Conservation (phyloP, 2,113 vertebrate species). For the Gavia stellata region DNA sequence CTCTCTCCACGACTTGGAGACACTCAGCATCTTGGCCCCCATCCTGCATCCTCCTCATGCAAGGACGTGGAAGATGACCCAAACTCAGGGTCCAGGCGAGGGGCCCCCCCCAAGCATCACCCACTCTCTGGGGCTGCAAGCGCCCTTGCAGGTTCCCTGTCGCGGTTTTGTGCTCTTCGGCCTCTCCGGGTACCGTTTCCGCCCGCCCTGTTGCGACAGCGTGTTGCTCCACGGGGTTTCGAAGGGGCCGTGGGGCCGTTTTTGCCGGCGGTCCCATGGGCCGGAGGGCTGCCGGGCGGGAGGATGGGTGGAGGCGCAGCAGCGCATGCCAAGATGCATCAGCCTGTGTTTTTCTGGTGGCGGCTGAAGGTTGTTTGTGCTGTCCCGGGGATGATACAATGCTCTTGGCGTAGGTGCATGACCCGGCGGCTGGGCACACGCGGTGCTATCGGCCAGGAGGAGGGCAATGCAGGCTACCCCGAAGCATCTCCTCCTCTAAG, state of each 20-base stretch:
- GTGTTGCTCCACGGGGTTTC: rapidly evolving
- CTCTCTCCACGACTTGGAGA: not conserved
- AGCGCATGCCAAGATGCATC: conserved; percentile 26
- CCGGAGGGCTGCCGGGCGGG: not conserved
- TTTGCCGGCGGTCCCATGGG: not conserved
- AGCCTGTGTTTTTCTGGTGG: conserved; percentile 34
- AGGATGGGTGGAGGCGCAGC: conserved; percentile 12
- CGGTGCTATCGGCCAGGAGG: rapidly evolving
- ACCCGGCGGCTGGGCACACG: rapidly evolving
- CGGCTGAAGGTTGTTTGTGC: conserved; percentile 34
- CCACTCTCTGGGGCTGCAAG: rapidly evolving
- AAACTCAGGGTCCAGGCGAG: not conserved
- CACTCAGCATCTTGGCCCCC: not conserved
- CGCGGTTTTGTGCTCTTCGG: rapidly evolving
- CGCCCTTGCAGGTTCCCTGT: not conserved
- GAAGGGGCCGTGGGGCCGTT: not conserved
- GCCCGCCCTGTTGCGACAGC: rapidly evolving
- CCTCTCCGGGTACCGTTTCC: not conserved
- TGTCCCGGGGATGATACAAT: conserved; percentile 15
- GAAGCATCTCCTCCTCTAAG: not conserved
- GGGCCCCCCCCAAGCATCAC: rapidly evolving
- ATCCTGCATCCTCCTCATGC: not conserved
- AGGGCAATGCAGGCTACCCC: rapidly evolving
- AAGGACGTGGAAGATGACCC: rapidly evolving
- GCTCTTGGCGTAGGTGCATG: not conserved